phyloP scores from a whole-genome alignment of 2,797 vertebrate species.

The Botia kubotai region DNA sequence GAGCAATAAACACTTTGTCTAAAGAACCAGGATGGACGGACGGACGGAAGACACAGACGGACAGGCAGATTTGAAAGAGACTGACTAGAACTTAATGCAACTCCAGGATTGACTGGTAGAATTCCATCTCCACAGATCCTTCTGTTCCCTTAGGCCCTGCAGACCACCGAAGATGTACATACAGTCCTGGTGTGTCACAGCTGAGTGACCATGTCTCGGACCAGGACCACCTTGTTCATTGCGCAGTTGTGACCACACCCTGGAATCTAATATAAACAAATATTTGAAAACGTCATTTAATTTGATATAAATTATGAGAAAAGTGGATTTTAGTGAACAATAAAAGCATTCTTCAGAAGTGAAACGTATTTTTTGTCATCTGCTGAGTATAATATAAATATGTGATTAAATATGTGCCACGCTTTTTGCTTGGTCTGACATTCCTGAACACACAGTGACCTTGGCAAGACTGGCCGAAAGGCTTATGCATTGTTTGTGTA shows the following conservation, averaged over 20 bases:
- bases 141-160: slow-evolving; percentile 84
- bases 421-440: not conserved
- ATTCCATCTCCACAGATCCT: slow-evolving; percentile 88
- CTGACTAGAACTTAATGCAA: slow-evolving; percentile 81
- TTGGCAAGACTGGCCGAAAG: not conserved
- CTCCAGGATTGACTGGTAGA: slow-evolving; percentile 76
- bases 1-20: too few species aligned
- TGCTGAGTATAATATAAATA: too few species aligned
- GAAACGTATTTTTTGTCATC: too few species aligned
- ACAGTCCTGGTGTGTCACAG: slow-evolving; percentile 71
- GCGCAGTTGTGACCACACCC: slow-evolving; percentile 75
- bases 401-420: too few species aligned
- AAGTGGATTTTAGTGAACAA: not conserved
- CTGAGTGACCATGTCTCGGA: slow-evolving; percentile 84
- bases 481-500: not conserved
- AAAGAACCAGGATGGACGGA: too few species aligned
- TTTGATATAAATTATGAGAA: too few species aligned
- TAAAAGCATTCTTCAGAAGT: not conserved
- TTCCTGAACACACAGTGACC: not conserved
- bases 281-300: not conserved
- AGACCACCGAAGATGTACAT: slow-evolving; percentile 88
- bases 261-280: slow-evolving; percentile 72
- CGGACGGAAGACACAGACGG: too few species aligned
- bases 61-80: not conserved
- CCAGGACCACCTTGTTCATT: slow-evolving; percentile 74